Conservation (phyloP, 2,113 vertebrate species). For the Hemiprocne comata region DNA sequence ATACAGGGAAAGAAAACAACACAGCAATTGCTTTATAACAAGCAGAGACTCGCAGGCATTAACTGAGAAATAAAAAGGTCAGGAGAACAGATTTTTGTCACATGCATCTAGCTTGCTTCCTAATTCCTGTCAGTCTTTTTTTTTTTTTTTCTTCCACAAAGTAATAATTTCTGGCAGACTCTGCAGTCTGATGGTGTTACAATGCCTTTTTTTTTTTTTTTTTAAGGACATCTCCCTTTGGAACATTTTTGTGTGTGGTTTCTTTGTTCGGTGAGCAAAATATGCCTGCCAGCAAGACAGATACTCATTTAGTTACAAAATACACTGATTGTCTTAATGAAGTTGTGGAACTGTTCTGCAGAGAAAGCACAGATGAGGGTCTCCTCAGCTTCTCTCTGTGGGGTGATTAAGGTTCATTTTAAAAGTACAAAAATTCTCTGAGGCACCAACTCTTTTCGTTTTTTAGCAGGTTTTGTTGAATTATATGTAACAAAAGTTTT, state of each 20-base stretch:
- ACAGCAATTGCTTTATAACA: background rate
- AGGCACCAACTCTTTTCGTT: background rate
- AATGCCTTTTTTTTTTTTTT: background rate
- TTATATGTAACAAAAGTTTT: constrained; percentile 17
- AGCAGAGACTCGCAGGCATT: background rate
- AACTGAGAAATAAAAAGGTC: background rate
- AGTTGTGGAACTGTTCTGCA: constrained; percentile 55
- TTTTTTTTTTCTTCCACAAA: background rate
- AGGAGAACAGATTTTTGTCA: background rate
- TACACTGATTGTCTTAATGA: constrained; percentile 59
- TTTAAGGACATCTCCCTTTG: constrained; percentile 52
- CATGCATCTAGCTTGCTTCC: background rate
- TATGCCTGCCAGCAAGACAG: constrained; percentile 38
- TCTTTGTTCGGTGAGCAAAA: constrained; percentile 47
- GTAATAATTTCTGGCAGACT: background rate
- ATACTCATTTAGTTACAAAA: constrained; percentile 58
- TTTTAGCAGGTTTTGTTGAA: constrained; percentile 55
- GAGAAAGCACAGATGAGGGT: background rate
- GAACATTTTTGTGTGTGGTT: constrained; percentile 45
- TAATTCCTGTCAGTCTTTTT: background rate
- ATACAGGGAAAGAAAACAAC: background rate
- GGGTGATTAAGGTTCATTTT: constrained; percentile 29
- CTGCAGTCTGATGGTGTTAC: background rate
- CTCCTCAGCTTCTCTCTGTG: background rate
- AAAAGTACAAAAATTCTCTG: constrained; percentile 43